Percentiles rank a stretch among this genome's conserved stretches.
Evolutionary conservation across 2,113 vertebrate genomes (phyloP).

Genomic region (Peromyscus maniculatus): DNA sequence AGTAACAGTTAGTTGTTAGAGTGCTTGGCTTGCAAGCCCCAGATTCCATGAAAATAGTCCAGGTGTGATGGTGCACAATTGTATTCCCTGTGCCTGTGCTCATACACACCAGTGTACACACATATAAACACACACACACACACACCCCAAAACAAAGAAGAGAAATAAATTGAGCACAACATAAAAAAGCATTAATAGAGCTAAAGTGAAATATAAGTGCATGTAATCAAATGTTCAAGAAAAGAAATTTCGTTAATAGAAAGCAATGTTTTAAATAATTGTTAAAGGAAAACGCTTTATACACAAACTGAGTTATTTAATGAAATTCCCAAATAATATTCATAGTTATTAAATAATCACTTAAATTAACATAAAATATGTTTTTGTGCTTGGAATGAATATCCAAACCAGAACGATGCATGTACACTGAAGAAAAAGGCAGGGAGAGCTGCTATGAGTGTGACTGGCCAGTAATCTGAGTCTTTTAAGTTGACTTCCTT

Average conservation of each 20-base stretch:
- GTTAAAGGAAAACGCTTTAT: neutral
- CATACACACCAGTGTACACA: neutral
- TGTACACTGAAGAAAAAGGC: neutral
- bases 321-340: neutral
- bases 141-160: neutral
- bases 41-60: too few relatives aligned
- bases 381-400: slow-evolving; percentile 22
- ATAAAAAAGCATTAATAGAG: neutral
- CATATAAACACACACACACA: neutral
- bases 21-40: neutral
- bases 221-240: neutral
- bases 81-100: neutral
- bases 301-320: neutral
- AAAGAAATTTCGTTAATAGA: neutral
- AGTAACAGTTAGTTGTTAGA: neutral
- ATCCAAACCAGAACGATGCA: slow-evolving; percentile 1
- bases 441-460: neutral
- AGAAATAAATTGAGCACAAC: slow-evolving; percentile 2
- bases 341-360: slow-evolving; percentile 10
- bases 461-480: neutral
- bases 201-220: neutral
- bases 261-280: neutral
- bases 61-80: neutral
- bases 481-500: neutral
- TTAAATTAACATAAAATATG: slow-evolving; percentile 19